phyloP scores from a whole-genome alignment of 1,140 invertebrate genomes.

The Tribolium madens region DNA sequence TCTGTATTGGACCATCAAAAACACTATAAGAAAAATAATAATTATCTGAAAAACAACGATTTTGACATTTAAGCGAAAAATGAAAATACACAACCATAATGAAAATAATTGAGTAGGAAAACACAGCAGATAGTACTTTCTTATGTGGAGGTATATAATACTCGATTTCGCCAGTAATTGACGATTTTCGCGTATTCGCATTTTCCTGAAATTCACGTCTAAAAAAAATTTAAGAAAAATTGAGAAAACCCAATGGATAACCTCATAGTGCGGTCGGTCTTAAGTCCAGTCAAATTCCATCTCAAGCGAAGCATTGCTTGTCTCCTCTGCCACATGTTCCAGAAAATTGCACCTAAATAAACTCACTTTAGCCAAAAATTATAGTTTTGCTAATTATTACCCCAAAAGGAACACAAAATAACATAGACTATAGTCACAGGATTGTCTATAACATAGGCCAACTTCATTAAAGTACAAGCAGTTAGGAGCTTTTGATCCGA shows the following conservation, averaged over 20 bases:
- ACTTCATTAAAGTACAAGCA: conserved; percentile 73
- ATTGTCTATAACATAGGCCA: conserved; percentile 96
- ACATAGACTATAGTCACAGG: conserved; percentile 91
- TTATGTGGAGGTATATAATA: conserved; percentile 13
- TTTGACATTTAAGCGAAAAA: background rate
- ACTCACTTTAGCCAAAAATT: background rate
- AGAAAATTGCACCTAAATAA: conserved; percentile 78
- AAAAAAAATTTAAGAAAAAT: background rate
- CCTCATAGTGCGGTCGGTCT: conserved; percentile 74
- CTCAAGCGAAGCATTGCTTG: conserved; percentile 87
- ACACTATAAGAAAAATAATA: conserved; percentile 22
- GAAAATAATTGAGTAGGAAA: conserved; percentile 12
- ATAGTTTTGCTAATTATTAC: conserved; percentile 66
- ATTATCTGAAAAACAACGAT: conserved; percentile 29
- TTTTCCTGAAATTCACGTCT: conserved; percentile 41
- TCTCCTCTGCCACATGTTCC: conserved; percentile 95
- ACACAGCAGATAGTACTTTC: conserved; percentile 19
- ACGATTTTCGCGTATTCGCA: conserved; percentile 4
- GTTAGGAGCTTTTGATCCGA: conserved; percentile 40
- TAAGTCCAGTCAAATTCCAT: conserved; percentile 89
- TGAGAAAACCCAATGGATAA: background rate
- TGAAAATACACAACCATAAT: conserved; percentile 36
- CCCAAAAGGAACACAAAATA: conserved; percentile 96
- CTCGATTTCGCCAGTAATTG: conserved; percentile 44
- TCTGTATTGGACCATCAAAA: conserved; percentile 13